These are phyloP conservation scores for Auanema freiburgensis DNA, from an alignment of 2,888 invertebrate genomes.

Conservation along the genomic window DNA sequence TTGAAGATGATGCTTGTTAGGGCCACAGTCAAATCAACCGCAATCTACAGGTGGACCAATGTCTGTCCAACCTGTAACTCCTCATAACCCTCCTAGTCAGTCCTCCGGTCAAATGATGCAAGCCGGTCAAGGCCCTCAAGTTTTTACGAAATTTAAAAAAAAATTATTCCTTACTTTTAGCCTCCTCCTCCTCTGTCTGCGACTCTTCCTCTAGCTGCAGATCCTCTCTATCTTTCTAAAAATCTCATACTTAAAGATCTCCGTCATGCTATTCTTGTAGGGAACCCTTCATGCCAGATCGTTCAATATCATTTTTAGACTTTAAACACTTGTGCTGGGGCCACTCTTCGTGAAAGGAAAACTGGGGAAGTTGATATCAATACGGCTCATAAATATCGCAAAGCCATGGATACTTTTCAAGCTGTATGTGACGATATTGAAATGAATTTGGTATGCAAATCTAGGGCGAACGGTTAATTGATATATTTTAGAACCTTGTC, in stretches of 20 bases:
- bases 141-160: background rate
- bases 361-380: constrained; percentile 1
- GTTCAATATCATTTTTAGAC: constrained; percentile 6
- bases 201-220: background rate
- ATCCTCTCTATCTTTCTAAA: constrained; percentile 7
- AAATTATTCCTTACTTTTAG: constrained; percentile 4
- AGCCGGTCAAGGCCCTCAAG: background rate
- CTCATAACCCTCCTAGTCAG: too few species aligned
- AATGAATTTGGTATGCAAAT: constrained; percentile 10
- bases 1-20: background rate
- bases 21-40: background rate
- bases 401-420: constrained; percentile 9
- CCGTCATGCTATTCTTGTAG: constrained; percentile 18
- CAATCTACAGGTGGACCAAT: background rate
- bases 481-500: background rate
- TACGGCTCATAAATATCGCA: constrained; percentile 2
- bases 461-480: background rate
- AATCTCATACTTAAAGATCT: constrained; percentile 18
- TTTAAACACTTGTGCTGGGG: constrained; percentile 6
- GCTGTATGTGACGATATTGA: constrained; percentile 13
- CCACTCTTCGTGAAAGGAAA: constrained; percentile 6
- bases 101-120: too few species aligned
- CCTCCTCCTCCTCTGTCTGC: background rate
- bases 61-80: background rate
- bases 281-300: too few species aligned